Evolutionary conservation across 1,140 invertebrate genomes (phyloP).

Genomic region (Trichogramma pretiosum): DNA sequence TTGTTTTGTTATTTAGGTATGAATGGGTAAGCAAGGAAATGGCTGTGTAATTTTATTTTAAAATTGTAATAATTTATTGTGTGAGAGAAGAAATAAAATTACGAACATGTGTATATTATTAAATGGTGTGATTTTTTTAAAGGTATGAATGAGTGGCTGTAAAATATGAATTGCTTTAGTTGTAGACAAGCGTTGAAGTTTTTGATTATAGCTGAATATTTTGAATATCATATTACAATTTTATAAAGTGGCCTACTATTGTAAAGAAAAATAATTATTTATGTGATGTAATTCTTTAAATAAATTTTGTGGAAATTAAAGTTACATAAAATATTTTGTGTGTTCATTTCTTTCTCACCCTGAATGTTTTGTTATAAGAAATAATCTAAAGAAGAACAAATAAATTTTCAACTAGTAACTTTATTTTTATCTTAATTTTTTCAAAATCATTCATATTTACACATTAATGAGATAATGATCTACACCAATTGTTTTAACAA

Average conservation of each 20-base stretch:
- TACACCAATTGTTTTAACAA: slow-evolving; percentile 4
- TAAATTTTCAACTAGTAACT: not conserved
- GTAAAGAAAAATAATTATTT: slow-evolving; percentile 13
- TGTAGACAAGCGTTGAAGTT: slow-evolving; percentile 17
- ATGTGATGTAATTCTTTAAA: slow-evolving; percentile 16
- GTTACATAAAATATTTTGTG: too few species aligned
- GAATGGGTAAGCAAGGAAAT: slow-evolving; percentile 17
- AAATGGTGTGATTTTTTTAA: slow-evolving; percentile 9
- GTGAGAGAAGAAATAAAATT: slow-evolving; percentile 2
- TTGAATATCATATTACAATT: slow-evolving; percentile 17
- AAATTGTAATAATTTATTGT: slow-evolving; percentile 18
- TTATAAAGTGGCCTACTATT: slow-evolving; percentile 18
- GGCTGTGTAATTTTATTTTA: slow-evolving; percentile 17
- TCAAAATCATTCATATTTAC: slow-evolving; percentile 3
- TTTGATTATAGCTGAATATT: slow-evolving; percentile 18
- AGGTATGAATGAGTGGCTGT: slow-evolving; percentile 16
- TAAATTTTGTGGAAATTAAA: slow-evolving; percentile 14
- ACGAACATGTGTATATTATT: slow-evolving; percentile 12
- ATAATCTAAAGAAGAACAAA: not conserved
- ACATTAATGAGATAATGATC: slow-evolving; percentile 9
- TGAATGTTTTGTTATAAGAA: too few species aligned
- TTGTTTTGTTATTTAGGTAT: slow-evolving; percentile 15
- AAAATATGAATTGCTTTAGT: slow-evolving; percentile 16
- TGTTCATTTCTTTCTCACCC: too few species aligned
- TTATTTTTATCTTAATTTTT: not conserved